Evolutionary conservation across 2,797 vertebrate species (phyloP).

Genomic region (Takifugu ocellatus): DNA sequence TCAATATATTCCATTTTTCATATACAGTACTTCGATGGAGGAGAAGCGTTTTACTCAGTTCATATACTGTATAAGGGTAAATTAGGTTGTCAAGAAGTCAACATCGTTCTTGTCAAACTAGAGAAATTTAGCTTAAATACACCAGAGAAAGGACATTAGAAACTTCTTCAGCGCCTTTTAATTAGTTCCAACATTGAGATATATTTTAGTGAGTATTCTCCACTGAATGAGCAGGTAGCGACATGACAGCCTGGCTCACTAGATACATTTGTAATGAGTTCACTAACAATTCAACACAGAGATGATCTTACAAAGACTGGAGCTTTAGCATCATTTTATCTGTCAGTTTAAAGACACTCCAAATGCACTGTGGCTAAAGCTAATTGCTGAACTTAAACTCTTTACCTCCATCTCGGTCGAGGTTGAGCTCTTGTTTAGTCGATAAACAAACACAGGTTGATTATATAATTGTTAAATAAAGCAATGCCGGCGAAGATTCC

Average conservation of each 20-base stretch:
- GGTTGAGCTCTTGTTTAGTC: slow-evolving; percentile 15
- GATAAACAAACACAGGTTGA: slow-evolving; percentile 2
- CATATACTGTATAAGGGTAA: too few species aligned
- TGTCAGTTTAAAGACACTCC: background rate
- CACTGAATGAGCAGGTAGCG: background rate
- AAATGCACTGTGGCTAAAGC: slow-evolving; percentile 35
- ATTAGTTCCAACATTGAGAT: background rate
- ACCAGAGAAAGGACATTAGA: too few species aligned
- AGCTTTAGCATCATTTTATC: background rate
- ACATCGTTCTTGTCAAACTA: too few species aligned
- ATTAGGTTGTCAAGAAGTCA: too few species aligned
- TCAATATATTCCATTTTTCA: too few species aligned
- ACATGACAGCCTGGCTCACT: background rate
- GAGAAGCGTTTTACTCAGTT: too few species aligned
- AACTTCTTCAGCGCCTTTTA: too few species aligned
- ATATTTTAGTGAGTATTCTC: background rate
- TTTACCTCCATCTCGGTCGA: slow-evolving; percentile 69
- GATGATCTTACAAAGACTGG: background rate
- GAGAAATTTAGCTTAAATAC: rapidly evolving
- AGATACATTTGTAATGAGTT: background rate
- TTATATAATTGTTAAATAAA: background rate
- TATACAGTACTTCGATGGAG: too few species aligned
- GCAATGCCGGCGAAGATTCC: background rate
- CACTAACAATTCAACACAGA: background rate
- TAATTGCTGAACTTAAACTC: slow-evolving; percentile 33